Evolutionary conservation across 2,797 vertebrate genomes (phyloP).

Genomic region (Pseudotriccus pelzelni): DNA sequence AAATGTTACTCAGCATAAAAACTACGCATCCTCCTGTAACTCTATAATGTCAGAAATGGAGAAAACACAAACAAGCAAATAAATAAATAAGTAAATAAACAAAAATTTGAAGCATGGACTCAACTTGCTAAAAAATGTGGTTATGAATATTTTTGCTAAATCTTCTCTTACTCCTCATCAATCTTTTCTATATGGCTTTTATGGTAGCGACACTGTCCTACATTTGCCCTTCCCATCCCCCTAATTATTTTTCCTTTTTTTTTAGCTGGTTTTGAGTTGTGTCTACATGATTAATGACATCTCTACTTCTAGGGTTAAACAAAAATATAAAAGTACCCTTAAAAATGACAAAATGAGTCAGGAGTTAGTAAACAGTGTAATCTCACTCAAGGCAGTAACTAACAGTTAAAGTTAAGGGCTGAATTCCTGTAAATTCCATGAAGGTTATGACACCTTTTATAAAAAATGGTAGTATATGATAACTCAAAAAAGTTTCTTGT

Average conservation of each 20-base stretch:
- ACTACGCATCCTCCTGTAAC: fast-evolving
- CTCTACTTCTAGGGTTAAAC: neutral
- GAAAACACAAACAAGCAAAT: neutral
- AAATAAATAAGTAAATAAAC: neutral
- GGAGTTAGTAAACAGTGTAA: neutral
- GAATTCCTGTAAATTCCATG: neutral
- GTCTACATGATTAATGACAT: neutral
- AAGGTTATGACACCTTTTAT: neutral
- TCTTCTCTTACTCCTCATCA: neutral
- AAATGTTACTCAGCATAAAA: neutral
- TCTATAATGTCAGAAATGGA: neutral
- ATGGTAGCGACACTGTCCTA: neutral
- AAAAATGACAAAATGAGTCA: neutral
- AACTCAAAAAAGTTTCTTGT: neutral
- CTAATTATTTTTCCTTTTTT: too few relatives aligned
- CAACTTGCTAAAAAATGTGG: neutral
- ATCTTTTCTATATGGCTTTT: neutral
- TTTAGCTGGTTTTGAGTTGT: neutral
- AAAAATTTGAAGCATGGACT: neutral
- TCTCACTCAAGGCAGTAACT: neutral
- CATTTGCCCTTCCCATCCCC: fast-evolving
- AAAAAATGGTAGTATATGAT: neutral
- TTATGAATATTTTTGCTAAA: neutral
- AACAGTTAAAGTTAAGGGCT: neutral
- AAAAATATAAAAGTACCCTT: neutral